Evolutionary conservation across 1,140 invertebrate species (phyloP).

Genomic region (Apis mellifera): DNA sequence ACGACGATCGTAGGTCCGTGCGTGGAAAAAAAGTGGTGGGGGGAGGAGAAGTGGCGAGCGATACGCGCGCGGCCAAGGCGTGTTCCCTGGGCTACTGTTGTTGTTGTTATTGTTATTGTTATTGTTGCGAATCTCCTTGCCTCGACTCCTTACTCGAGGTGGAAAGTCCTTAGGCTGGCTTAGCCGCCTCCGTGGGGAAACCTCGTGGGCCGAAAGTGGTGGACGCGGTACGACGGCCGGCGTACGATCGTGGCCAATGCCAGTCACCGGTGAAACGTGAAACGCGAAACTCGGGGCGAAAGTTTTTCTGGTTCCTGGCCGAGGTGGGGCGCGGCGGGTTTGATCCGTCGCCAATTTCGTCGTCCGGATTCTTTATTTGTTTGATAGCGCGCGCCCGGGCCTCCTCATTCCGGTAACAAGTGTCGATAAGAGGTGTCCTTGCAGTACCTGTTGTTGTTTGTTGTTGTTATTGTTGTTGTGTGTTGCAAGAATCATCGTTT

Average conservation of each 20-base stretch:
- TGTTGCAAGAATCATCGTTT: background rate
- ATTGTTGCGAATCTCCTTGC: background rate
- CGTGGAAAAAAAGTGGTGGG: constrained; percentile 48
- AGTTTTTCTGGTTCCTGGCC: constrained; percentile 43
- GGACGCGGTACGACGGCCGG: constrained; percentile 21
- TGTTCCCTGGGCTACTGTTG: constrained; percentile 46
- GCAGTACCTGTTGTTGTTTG: constrained; percentile 27
- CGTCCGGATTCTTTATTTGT: constrained; percentile 21
- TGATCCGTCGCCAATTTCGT: constrained; percentile 18
- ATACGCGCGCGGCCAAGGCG: constrained; percentile 37
- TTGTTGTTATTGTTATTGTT: background rate
- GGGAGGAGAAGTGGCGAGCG: constrained; percentile 42
- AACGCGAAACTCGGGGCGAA: constrained; percentile 71
- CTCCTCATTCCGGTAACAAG: constrained; percentile 33
- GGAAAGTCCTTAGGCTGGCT: constrained; percentile 21
- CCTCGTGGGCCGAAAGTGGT: constrained; percentile 48
- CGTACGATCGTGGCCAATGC: constrained; percentile 50
- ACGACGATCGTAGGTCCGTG: constrained; percentile 51
- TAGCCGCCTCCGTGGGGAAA: constrained; percentile 11
- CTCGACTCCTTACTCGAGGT: background rate
- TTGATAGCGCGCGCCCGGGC: background rate
- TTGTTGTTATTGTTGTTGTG: constrained; percentile 33
- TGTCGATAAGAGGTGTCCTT: constrained; percentile 36
- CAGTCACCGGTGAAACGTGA: constrained; percentile 76
- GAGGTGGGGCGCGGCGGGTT: too few relatives aligned